A percentile compares a stretch with the other conserved stretches of the same genome.
Conservation (phyloP, 2,888 invertebrate species). For the Brenthis ino region DNA sequence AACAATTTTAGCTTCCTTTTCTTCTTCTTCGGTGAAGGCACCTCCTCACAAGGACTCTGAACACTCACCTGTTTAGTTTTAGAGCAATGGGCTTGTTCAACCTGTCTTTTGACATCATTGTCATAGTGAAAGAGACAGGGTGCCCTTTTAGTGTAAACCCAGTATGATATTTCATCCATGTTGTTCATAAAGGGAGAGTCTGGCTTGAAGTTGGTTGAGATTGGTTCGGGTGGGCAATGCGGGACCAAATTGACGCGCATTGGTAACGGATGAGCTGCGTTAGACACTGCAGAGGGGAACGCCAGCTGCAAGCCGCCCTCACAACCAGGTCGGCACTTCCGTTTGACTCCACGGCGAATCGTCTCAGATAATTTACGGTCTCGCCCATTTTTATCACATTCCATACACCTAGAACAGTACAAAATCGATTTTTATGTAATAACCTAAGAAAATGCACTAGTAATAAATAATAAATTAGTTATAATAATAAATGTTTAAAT, state of each 20-base stretch:
- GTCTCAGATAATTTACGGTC: constrained; percentile 43
- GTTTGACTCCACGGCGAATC: constrained; percentile 47
- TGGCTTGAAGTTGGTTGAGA: constrained; percentile 33
- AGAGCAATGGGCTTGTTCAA: constrained; percentile 56
- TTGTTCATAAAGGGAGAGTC: constrained; percentile 69
- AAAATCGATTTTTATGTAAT: constrained; percentile 20
- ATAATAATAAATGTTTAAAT: neutral
- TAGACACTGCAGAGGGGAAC: constrained; percentile 51
- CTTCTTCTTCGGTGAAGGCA: constrained; percentile 60
- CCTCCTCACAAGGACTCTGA: constrained; percentile 47
- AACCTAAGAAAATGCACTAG: constrained; percentile 10
- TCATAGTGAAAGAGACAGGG: constrained; percentile 75
- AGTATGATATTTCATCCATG: constrained; percentile 76
- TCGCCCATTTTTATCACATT: constrained; percentile 59
- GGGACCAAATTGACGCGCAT: constrained; percentile 35
- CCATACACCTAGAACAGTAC: constrained; percentile 64
- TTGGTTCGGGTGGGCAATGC: constrained; percentile 31
- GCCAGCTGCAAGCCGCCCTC: constrained; percentile 52
- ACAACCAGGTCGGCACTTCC: constrained; percentile 48
- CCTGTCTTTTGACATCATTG: constrained; percentile 57
- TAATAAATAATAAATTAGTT: neutral
- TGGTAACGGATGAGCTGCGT: constrained; percentile 47
- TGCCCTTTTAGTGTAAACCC: constrained; percentile 73
- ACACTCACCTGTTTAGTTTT: constrained; percentile 54
- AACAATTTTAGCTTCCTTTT: constrained; percentile 63